phyloP scores from a whole-genome alignment of 2,797 vertebrate species.

The Benthosema pterotum region DNA sequence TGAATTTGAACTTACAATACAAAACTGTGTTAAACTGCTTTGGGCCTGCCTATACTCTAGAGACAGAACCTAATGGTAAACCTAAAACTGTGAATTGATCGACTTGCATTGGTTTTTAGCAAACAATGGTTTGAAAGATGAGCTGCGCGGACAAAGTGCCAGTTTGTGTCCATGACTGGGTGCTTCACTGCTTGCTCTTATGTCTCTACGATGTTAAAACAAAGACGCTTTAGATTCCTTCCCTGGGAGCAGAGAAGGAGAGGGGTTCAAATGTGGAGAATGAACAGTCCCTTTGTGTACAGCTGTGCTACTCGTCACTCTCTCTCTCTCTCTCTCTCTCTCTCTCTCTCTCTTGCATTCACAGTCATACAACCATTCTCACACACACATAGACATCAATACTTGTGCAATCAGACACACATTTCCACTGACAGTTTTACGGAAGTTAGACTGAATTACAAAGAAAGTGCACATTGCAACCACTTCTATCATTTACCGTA shows the following conservation, averaged over 20 bases:
- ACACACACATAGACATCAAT: conserved; percentile 32
- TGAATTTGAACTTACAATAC: conserved; percentile 20
- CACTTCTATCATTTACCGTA: not conserved
- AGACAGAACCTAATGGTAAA: not conserved
- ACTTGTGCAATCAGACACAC: conserved; percentile 12
- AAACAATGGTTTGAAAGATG: conserved; percentile 11
- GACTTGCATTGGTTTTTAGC: conserved; percentile 3
- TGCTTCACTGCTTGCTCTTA: conserved; percentile 52
- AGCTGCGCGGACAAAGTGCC: conserved; percentile 26
- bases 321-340: not conserved
- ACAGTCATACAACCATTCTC: conserved; percentile 24
- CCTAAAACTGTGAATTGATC: not conserved
- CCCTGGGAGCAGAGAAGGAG: conserved; percentile 32
- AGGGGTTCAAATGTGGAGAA: conserved; percentile 47
- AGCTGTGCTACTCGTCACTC: conserved; percentile 56
- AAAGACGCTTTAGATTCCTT: conserved; percentile 34
- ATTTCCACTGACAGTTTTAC: conserved; percentile 20
- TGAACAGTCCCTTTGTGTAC: conserved; percentile 74
- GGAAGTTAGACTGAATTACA: conserved; percentile 58
- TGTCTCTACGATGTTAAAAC: conserved; percentile 37
- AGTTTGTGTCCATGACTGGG: conserved; percentile 30
- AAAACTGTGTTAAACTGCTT: conserved; percentile 9
- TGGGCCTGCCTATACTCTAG: not conserved
- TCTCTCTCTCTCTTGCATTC: conserved; percentile 8
- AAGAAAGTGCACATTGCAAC: not conserved